A percentile compares a stretch with the other conserved stretches of the same genome.
Evolutionary conservation across 2,888 invertebrate genomes (phyloP).

Genomic region (Drosophila parthenogenetica): DNA sequence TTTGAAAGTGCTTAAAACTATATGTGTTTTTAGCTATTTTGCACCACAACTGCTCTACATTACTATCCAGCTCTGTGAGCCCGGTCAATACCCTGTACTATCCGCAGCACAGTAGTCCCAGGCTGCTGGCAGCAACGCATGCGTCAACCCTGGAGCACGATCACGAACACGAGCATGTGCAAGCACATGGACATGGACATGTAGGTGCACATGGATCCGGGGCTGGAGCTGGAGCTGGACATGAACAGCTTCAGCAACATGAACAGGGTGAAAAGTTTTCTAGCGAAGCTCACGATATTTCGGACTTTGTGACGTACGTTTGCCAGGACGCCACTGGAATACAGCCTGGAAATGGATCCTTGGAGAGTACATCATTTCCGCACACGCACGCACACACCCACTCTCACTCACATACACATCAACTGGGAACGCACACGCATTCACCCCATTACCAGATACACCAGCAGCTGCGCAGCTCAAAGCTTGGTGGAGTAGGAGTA

Average conservation of each 20-base stretch:
- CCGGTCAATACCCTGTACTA: conserved; percentile 86
- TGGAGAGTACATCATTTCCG: conserved; percentile 56
- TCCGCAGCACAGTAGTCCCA: conserved; percentile 82
- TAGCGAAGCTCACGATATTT: conserved; percentile 91
- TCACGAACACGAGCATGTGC: conserved; percentile 75
- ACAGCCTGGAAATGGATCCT: conserved; percentile 19
- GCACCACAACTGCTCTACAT: conserved; percentile 65
- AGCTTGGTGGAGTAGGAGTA: conserved; percentile 33
- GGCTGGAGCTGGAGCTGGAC: background rate
- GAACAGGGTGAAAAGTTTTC: conserved; percentile 88
- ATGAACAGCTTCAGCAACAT: conserved; percentile 51
- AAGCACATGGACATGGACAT: conserved; percentile 26
- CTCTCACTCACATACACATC: conserved; percentile 46
- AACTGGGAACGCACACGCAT: conserved; percentile 57
- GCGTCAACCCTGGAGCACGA: conserved; percentile 15
- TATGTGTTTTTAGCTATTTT: conserved; percentile 33
- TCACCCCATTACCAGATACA: conserved; percentile 63
- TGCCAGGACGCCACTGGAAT: conserved; percentile 90
- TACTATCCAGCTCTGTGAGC: conserved; percentile 86
- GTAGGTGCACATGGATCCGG: background rate
- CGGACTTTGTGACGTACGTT: conserved; percentile 98
- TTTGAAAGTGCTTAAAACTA: background rate
- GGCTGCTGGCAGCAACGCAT: conserved; percentile 47
- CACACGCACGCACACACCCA: conserved; percentile 25
- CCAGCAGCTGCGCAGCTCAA: conserved; percentile 57